Evolutionary conservation across 1,140 invertebrate species (phyloP).

Genomic region (Lepidurus arcticus): DNA sequence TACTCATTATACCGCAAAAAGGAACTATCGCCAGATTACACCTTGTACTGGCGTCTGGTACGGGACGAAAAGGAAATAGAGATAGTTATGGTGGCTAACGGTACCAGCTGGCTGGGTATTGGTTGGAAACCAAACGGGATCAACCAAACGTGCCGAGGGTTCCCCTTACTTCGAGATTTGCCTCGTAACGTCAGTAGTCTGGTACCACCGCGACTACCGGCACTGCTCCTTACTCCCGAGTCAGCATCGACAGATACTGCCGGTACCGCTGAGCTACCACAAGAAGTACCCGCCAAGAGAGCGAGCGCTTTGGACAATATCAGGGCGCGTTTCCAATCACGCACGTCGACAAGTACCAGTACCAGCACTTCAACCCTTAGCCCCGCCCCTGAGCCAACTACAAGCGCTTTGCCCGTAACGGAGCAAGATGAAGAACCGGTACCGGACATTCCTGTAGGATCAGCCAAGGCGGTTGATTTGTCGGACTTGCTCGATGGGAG

Average conservation of each 20-base stretch:
- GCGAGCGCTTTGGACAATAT: neutral
- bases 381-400: conserved; percentile 46
- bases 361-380: conserved; percentile 42
- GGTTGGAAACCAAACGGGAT: conserved; percentile 71
- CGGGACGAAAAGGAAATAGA: conserved; percentile 75
- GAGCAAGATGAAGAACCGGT: conserved; percentile 39
- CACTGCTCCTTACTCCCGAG: conserved; percentile 23
- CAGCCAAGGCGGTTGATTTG: conserved; percentile 27
- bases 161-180: conserved; percentile 48
- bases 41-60: conserved; percentile 74
- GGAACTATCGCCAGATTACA: conserved; percentile 63
- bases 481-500: conserved; percentile 37
- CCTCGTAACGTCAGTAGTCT: conserved; percentile 29
- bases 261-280: neutral
- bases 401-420: conserved; percentile 42
- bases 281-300: neutral
- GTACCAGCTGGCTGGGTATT: conserved; percentile 75
- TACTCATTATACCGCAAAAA: conserved; percentile 60
- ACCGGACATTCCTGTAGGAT: neutral
- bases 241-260: neutral
- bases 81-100: conserved; percentile 69
- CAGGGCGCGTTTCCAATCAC: neutral
- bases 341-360: conserved; percentile 42
- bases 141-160: conserved; percentile 66
- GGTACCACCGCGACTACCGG: neutral